These are phyloP conservation scores for Apogon talboti DNA, from an alignment of 2,797 vertebrate species.

Conservation along the genomic window DNA sequence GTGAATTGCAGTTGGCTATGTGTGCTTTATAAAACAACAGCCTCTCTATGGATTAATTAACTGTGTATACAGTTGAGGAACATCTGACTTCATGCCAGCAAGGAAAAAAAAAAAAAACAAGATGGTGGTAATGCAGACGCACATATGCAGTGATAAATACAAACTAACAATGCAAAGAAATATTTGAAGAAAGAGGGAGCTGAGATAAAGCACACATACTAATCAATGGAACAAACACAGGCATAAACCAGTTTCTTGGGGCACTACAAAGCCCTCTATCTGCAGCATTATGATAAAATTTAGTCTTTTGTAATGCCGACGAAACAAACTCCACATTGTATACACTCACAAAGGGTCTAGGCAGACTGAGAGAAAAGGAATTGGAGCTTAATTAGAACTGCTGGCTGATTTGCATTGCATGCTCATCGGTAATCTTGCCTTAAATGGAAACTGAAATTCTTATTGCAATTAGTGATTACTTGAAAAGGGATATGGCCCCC, in stretches of 20 bases:
- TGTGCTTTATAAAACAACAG: conserved; percentile 20
- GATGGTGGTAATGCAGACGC: conserved; percentile 24
- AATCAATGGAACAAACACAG: conserved; percentile 58
- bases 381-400: conserved; percentile 77
- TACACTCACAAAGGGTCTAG: conserved; percentile 66
- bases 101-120: conserved; percentile 10
- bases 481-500: conserved; percentile 80
- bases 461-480: conserved; percentile 84
- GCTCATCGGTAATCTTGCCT: conserved; percentile 78
- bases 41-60: conserved; percentile 54
- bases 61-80: conserved; percentile 37
- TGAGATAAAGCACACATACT: conserved; percentile 52
- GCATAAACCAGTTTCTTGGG: conserved; percentile 56
- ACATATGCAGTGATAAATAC: conserved; percentile 44
- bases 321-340: conserved; percentile 78
- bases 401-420: conserved; percentile 78
- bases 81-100: conserved; percentile 37
- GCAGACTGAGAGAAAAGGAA: conserved; percentile 63
- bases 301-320: conserved; percentile 66
- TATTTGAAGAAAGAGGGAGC: neutral
- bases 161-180: conserved; percentile 39
- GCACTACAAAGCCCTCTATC: conserved; percentile 63
- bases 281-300: conserved; percentile 76
- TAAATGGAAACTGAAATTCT: conserved; percentile 82
- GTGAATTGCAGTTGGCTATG: conserved; percentile 5